Base-by-base conservation (phyloP, 2,113 vertebrate genomes). In the Siniperca knerii region DNA sequence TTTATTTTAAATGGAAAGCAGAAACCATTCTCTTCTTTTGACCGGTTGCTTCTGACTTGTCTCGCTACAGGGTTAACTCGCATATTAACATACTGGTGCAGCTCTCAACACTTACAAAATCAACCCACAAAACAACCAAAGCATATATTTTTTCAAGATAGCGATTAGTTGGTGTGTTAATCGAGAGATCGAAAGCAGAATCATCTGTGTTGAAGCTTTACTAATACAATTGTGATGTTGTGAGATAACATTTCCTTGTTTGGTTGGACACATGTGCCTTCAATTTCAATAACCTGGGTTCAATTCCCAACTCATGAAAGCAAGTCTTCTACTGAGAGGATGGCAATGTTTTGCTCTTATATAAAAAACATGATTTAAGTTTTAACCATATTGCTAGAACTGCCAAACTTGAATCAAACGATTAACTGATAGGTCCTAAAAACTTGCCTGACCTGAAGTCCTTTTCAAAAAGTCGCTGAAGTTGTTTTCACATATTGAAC, bases 201-300 rank as follows among this genome's bases (percentile, higher is more conserved):
- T 18, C 29, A 35, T 20, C 60, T 62, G 29, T 9, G 3, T 3
- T 37, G 35, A 65, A 40, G 62, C 62, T 37, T 11, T 10, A 9
- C 8, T 37, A 16, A 64, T 5, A 21, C 60, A 18, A 6, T 4
- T 21, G 35, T 40, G 29, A 35, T 35, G 29, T 20, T 35, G 60
- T 58, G 35, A 5, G 52, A 57, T 58, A 57, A 46, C 1, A 15
- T 9, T 64, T 35, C 25, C 25, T 10, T n/a, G 61, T 66, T 55
- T 40, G 13, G 33, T 20, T 10, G 35, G 48, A 66, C 48, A 77
- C 74, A 65, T 65, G 60, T 76, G 74, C 48, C 61, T 77, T 55
- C n/a, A 66, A 44, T 77, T 77, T 66, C 48, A 42, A 0, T 12
- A 33, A 76, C 60, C 29, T 54, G 35, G 25, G n/a, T 44, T 46